These are phyloP conservation scores for Rhinatrema bivittatum DNA, from an alignment of 2,797 vertebrate genomes.

Conservation along the genomic window DNA sequence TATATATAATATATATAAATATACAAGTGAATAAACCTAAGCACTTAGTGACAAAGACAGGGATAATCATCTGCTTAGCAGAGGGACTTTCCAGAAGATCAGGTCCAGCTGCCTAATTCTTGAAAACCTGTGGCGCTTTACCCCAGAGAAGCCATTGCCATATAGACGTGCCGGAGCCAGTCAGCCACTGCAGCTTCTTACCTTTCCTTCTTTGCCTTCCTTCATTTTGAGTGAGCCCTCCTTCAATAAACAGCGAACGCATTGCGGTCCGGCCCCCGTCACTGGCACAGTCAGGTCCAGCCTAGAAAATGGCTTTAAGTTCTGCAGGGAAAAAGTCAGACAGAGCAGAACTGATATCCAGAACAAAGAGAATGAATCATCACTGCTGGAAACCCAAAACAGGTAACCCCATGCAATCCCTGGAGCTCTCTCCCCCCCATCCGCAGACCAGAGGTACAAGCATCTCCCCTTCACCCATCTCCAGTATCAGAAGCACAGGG, in stretches of 20 bases:
- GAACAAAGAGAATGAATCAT: neutral
- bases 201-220: constrained; percentile 72
- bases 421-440: neutral
- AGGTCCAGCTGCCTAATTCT: too few relatives aligned
- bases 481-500: too few relatives aligned
- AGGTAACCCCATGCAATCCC: too few relatives aligned
- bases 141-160: neutral
- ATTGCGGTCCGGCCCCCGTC: constrained; percentile 40
- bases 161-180: neutral
- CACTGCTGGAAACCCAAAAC: too few relatives aligned
- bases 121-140: neutral
- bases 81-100: too few relatives aligned
- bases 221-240: constrained; percentile 64
- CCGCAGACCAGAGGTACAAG: too few relatives aligned
- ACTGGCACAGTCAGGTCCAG: constrained; percentile 66
- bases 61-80: too few relatives aligned
- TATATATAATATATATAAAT: too few relatives aligned
- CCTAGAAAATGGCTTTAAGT: constrained; percentile 51
- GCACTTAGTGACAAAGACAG: too few relatives aligned
- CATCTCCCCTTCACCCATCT: too few relatives aligned
- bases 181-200: constrained; percentile 12
- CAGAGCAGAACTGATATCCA: neutral
- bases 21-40: too few relatives aligned
- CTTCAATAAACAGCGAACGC: constrained; percentile 61
- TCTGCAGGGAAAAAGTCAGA: constrained; percentile 40